A percentile compares a stretch with the other conserved stretches of the same genome.
phyloP scores from a whole-genome alignment of 2,797 vertebrate species.

The Sciurus vulgaris region DNA sequence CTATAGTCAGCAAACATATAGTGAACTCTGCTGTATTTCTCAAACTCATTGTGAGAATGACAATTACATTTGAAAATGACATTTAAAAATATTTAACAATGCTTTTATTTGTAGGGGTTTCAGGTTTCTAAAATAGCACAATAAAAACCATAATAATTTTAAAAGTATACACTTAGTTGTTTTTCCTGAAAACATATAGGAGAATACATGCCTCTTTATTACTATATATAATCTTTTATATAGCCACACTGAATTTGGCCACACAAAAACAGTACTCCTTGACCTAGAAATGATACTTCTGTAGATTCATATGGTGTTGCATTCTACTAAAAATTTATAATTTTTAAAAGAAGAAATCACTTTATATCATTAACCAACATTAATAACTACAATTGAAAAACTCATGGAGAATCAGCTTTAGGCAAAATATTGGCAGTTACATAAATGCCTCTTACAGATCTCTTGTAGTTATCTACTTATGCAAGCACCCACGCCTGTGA shows the following conservation, averaged over 20 bases:
- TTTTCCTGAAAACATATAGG: slow-evolving; percentile 13
- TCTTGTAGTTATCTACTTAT: slow-evolving; percentile 80
- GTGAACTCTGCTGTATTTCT: background rate
- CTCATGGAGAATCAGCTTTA: slow-evolving; percentile 83
- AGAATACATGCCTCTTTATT: background rate
- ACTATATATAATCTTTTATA: background rate
- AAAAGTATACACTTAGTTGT: slow-evolving; percentile 16
- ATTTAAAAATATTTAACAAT: background rate
- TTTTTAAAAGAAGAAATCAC: slow-evolving; percentile 68
- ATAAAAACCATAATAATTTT: background rate
- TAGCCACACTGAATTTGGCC: background rate
- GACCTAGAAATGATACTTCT: slow-evolving; percentile 37
- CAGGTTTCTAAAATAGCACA: background rate
- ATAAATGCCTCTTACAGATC: slow-evolving; percentile 82
- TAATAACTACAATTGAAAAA: slow-evolving; percentile 85
- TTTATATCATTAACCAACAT: slow-evolving; percentile 82
- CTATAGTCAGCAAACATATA: background rate
- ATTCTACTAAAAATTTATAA: slow-evolving; percentile 65
- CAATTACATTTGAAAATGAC: background rate
- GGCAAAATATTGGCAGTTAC: slow-evolving; percentile 84
- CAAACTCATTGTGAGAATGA: background rate
- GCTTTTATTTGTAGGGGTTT: background rate
- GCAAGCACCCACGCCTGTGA: slow-evolving; percentile 77
- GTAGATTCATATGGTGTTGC: slow-evolving; percentile 62
- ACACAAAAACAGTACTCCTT: slow-evolving; percentile 47